These are phyloP conservation scores for Sciurus vulgaris DNA, from an alignment of 2,797 vertebrate genomes.

Conservation along the genomic window DNA sequence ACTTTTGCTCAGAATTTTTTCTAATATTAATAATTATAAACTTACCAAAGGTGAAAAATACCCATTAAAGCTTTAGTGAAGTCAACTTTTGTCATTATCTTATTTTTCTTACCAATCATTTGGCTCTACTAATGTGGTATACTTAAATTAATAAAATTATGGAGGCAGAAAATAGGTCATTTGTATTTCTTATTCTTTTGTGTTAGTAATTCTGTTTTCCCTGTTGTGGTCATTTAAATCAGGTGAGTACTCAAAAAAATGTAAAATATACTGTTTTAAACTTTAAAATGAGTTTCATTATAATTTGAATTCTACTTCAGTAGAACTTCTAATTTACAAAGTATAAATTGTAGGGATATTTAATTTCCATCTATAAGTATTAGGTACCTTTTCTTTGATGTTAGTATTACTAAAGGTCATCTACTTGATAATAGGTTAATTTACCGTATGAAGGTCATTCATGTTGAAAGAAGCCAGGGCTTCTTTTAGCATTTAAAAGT, in stretches of 20 bases:
- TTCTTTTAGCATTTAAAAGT: constrained; percentile 83
- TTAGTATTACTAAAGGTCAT: constrained; percentile 72
- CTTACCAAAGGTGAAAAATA: constrained; percentile 41
- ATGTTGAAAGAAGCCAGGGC: constrained; percentile 81
- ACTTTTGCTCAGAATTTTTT: constrained; percentile 47
- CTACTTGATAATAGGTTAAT: constrained; percentile 80
- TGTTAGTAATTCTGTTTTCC: constrained; percentile 14
- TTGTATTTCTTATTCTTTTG: not conserved
- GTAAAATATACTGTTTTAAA: constrained; percentile 61
- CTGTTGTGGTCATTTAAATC: constrained; percentile 76
- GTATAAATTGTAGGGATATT: constrained; percentile 55
- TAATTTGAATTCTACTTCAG: constrained; percentile 64
- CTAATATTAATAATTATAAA: constrained; percentile 59
- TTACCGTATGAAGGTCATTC: constrained; percentile 84
- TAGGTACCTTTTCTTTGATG: constrained; percentile 78
- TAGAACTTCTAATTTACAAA: constrained; percentile 39
- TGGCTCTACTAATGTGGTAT: not conserved
- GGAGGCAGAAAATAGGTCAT: constrained; percentile 31
- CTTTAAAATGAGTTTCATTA: constrained; percentile 27
- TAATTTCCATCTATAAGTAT: constrained; percentile 76
- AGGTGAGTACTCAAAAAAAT: constrained; percentile 54
- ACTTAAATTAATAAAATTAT: constrained; percentile 64
- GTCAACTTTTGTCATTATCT: constrained; percentile 59
- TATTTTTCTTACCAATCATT: constrained; percentile 58
- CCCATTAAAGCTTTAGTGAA: constrained; percentile 56